Evolutionary conservation across 1,140 invertebrate species (phyloP).

Genomic region (Lepidurus apus): DNA sequence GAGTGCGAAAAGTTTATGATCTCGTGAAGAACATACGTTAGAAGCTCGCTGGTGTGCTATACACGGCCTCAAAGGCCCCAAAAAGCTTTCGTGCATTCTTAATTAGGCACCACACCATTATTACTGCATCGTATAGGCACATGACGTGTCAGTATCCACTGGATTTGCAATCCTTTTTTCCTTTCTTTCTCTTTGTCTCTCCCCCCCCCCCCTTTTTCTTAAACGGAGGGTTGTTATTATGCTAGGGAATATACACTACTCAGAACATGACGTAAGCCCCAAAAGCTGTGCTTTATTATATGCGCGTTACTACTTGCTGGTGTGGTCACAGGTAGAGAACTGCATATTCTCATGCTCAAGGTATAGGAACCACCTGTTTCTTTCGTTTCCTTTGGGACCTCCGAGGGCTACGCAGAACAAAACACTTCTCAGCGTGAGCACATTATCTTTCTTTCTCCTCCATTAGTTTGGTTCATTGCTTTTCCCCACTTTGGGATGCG

Average conservation of each 20-base stretch:
- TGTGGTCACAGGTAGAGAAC: slow-evolving; percentile 32
- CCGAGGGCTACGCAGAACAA: not conserved
- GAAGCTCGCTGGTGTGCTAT: no score
- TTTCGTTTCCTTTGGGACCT: not conserved
- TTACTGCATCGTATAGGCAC: not conserved
- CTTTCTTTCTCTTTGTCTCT: not conserved
- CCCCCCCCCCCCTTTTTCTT: not conserved
- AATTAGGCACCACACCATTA: not conserved
- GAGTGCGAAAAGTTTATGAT: no score
- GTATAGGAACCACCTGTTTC: not conserved
- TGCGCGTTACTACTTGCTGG: not conserved
- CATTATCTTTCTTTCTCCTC: slow-evolving; percentile 27
- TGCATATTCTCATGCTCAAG: not conserved
- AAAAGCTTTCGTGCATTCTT: not conserved
- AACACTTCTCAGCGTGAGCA: not conserved
- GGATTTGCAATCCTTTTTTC: not conserved
- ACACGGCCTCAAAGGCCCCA: not conserved
- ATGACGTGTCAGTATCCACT: not conserved
- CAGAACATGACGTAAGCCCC: no score
- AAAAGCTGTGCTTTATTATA: no score
- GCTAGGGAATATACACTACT: no score
- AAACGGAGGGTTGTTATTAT: no score
- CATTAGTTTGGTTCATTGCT: slow-evolving; percentile 33
- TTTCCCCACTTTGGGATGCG: slow-evolving; percentile 23
- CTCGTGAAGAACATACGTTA: no score